These are phyloP conservation scores for Melanotaenia trifasciata DNA, from an alignment of 2,797 vertebrate species.

Conservation along the genomic window DNA sequence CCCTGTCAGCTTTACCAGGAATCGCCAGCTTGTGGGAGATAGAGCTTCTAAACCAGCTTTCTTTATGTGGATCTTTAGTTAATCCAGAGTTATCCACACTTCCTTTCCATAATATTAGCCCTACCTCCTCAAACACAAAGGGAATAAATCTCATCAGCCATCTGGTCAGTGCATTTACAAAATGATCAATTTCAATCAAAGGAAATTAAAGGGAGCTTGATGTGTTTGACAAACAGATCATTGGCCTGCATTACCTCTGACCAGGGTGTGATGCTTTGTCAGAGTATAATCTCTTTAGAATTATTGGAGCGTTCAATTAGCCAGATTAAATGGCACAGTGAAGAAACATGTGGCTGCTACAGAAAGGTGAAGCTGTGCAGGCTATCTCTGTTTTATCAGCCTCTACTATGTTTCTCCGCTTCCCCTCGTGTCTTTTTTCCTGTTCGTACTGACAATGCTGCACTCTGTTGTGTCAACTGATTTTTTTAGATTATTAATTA, in stretches of 20 bases:
- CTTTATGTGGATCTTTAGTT: slow-evolving; percentile 66
- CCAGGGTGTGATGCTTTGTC: slow-evolving; percentile 77
- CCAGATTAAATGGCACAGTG: slow-evolving; percentile 80
- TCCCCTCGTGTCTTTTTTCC: slow-evolving; percentile 2
- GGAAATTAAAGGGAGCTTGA: slow-evolving; percentile 84
- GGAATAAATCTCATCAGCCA: slow-evolving; percentile 85
- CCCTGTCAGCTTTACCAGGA: slow-evolving; percentile 50
- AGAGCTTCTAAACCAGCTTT: slow-evolving; percentile 77
- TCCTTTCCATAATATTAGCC: slow-evolving; percentile 83
- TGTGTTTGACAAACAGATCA: slow-evolving; percentile 88
- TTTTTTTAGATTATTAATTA: not conserved
- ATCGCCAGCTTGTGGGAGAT: slow-evolving; percentile 55
- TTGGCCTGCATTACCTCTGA: slow-evolving; percentile 85
- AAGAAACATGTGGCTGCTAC: slow-evolving; percentile 70
- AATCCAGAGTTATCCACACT: slow-evolving; percentile 79
- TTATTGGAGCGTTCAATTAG: slow-evolving; percentile 86
- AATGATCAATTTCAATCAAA: slow-evolving; percentile 88
- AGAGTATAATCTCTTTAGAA: slow-evolving; percentile 84
- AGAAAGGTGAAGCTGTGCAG: slow-evolving; percentile 42
- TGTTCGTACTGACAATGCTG: slow-evolving; percentile 17
- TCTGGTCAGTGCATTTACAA: slow-evolving; percentile 85
- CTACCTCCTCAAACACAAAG: slow-evolving; percentile 74
- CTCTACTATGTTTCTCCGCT: not conserved
- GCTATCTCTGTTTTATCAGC: slow-evolving; percentile 14
- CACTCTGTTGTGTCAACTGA: slow-evolving; percentile 18